A percentile compares a stretch with the other conserved stretches of the same genome.
phyloP scores from a whole-genome alignment of 35 echinoderm and acorn worm genomes.

The Nesometra sesokonis region DNA sequence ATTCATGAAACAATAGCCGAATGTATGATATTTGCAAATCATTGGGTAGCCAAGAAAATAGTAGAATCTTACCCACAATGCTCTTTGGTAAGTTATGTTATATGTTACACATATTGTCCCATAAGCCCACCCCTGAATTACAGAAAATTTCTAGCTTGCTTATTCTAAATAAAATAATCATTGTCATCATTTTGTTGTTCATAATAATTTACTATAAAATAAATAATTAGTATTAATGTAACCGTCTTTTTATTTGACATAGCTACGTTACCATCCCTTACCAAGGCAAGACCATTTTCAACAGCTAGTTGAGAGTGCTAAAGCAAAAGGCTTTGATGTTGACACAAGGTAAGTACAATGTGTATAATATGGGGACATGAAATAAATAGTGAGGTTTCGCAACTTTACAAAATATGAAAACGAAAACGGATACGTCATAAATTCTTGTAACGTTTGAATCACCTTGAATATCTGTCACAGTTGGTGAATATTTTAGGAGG shows the following conservation, averaged over 20 bases:
- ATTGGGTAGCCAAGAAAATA: conserved; percentile 95
- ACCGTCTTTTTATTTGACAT: background rate
- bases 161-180: no score
- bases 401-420: no score
- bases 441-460: no score
- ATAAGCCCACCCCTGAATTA: no score
- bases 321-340: conserved; percentile 67
- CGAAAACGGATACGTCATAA: no score
- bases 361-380: no score
- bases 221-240: background rate
- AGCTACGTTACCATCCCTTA: conserved; percentile 86
- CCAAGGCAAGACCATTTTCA: conserved; percentile 91
- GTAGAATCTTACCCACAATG: conserved; percentile 40
- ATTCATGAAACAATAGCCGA: conserved; percentile 99
- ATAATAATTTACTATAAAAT: no score
- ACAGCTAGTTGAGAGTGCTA: conserved; percentile 61
- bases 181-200: no score
- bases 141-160: no score
- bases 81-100: conserved; percentile 57
- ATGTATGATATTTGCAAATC: conserved; percentile 99
- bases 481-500: no score
- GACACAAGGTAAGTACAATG: conserved; percentile 98
- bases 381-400: no score
- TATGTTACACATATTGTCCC: background rate
- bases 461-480: no score